Conservation (phyloP, 2,797 vertebrate species). For the Dallia pectoralis region DNA sequence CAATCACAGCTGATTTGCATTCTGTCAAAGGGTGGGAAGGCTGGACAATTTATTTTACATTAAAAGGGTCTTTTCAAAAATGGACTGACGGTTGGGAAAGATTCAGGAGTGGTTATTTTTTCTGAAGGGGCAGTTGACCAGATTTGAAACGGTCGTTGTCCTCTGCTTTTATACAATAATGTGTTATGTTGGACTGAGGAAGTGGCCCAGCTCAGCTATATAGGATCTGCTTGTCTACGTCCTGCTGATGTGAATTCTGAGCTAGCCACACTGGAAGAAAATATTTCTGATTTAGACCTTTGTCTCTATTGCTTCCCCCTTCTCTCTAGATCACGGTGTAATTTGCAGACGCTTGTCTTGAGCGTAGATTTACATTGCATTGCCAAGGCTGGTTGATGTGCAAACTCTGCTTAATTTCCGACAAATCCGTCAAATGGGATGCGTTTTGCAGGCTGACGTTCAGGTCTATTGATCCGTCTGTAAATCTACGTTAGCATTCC, state of each 20-base stretch:
- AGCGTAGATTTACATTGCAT: not conserved
- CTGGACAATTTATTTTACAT: too few relatives aligned
- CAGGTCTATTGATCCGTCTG: too few relatives aligned
- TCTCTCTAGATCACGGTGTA: constrained; percentile 4
- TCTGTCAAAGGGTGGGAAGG: not conserved
- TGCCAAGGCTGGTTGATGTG: not conserved
- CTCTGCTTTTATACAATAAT: not conserved
- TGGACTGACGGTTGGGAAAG: not conserved
- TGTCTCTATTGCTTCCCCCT: not conserved
- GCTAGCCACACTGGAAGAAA: not conserved
- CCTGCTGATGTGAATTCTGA: not conserved
- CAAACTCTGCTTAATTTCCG: too few relatives aligned
- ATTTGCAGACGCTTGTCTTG: not conserved
- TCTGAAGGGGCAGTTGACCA: too few relatives aligned
- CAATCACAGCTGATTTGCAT: not conserved
- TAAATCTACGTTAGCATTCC: too few relatives aligned
- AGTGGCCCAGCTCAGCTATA: not conserved
- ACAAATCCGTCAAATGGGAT: too few relatives aligned
- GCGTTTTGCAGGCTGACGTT: too few relatives aligned
- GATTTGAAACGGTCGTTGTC: not conserved
- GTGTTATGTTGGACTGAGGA: not conserved
- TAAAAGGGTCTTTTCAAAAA: too few relatives aligned
- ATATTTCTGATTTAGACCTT: not conserved
- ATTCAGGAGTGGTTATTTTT: not conserved
- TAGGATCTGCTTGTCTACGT: not conserved